Conservation (phyloP, 2,888 invertebrate genomes). For the Lasius fuliginosus region DNA sequence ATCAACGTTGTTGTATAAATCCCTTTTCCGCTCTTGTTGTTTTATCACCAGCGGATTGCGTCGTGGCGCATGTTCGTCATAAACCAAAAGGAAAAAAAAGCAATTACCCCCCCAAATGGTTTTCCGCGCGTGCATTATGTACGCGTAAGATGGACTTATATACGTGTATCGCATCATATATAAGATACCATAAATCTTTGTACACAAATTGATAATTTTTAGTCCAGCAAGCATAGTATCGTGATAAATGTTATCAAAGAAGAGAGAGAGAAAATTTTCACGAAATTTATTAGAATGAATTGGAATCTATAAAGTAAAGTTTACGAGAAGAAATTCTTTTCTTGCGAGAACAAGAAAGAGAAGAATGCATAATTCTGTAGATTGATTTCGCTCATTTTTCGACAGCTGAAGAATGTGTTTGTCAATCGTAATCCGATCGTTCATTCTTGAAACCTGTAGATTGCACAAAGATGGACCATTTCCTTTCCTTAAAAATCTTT, state of each 20-base stretch:
- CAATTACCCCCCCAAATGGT: slow-evolving; percentile 17
- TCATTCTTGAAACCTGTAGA: not conserved
- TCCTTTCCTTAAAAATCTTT: not conserved
- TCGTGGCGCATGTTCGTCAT: slow-evolving; percentile 6
- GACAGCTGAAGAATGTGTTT: not conserved
- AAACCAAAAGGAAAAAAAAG: not conserved
- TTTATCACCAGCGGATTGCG: slow-evolving; percentile 10
- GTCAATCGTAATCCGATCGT: not conserved
- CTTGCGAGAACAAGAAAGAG: not conserved
- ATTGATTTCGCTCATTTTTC: not conserved
- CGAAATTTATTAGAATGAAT: not conserved
- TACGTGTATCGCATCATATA: not conserved
- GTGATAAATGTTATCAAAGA: not conserved
- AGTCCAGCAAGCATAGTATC: not conserved
- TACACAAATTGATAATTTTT: slow-evolving; percentile 20
- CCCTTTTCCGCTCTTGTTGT: slow-evolving; percentile 10
- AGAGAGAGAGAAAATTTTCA: not conserved
- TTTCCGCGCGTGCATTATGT: slow-evolving; percentile 15
- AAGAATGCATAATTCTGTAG: not conserved
- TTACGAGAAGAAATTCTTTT: not conserved
- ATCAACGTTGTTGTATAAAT: slow-evolving; percentile 36
- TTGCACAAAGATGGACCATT: not conserved
- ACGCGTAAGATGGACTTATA: slow-evolving; percentile 1
- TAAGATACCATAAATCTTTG: slow-evolving; percentile 6
- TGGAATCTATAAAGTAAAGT: not conserved